Percentiles rank a stretch among this genome's conserved stretches.
These are phyloP conservation scores for Melangyna quadrimaculata DNA, from an alignment of 2,888 invertebrate species.

Conservation along the genomic window DNA sequence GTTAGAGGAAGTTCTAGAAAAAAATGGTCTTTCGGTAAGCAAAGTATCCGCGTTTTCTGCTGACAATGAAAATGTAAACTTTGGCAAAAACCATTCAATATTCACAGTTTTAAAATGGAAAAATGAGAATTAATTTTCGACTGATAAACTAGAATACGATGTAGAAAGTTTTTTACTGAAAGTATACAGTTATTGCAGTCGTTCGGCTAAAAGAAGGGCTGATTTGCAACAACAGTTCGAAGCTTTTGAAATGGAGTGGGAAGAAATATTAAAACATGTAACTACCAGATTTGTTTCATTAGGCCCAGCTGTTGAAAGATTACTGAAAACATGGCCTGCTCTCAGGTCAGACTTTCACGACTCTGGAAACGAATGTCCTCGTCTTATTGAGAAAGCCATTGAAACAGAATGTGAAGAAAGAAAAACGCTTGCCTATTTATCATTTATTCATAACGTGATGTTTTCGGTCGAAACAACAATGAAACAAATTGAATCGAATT, in stretches of 20 bases:
- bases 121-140: too few relatives aligned
- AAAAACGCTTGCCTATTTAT: too few relatives aligned
- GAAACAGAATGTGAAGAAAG: too few relatives aligned
- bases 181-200: conserved; percentile 22
- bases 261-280: conserved; percentile 42
- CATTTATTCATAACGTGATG: conserved; percentile 1
- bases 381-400: neutral
- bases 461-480: neutral
- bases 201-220: conserved; percentile 31
- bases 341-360: neutral
- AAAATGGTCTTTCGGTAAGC: conserved; percentile 12
- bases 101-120: too few relatives aligned
- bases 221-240: conserved; percentile 29
- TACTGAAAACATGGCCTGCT: conserved; percentile 27
- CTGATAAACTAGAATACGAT: conserved; percentile 34
- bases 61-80: too few relatives aligned
- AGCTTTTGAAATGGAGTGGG: conserved; percentile 16
- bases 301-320: conserved; percentile 40
- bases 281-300: conserved; percentile 15
- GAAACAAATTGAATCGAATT: neutral
- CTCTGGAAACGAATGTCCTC: conserved; percentile 19
- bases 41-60: too few relatives aligned
- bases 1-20: neutral
- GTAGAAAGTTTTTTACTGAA: conserved; percentile 27
- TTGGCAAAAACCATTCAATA: too few relatives aligned